Conservation (phyloP, 2,797 vertebrate genomes). For the Sebastes miniatus region DNA sequence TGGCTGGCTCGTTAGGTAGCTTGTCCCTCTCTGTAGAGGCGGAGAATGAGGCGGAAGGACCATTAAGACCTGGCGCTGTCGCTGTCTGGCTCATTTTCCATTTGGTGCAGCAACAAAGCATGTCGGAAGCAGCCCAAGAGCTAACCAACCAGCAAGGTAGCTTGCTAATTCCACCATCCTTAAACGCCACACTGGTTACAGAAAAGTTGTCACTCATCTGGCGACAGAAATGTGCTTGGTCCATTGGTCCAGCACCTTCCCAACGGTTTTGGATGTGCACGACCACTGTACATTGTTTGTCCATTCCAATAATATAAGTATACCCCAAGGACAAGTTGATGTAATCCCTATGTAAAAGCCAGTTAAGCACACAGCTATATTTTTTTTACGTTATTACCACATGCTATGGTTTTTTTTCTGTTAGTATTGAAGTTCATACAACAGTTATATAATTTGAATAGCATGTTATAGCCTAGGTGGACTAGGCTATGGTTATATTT, state of each 20-base stretch:
- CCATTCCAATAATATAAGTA: background rate
- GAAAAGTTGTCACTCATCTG: no score
- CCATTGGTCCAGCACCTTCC: background rate
- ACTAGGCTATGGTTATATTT: background rate
- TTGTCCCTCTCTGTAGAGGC: no score
- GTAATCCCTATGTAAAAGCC: background rate
- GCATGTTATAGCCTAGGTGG: background rate
- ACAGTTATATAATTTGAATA: background rate
- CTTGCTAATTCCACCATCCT: no score
- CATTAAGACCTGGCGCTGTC: no score
- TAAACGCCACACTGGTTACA: no score
- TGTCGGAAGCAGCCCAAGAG: no score
- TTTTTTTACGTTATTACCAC: background rate
- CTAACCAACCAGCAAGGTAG: no score
- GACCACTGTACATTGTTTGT: background rate
- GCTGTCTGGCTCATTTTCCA: no score
- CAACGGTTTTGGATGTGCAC: background rate
- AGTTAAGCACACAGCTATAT: background rate
- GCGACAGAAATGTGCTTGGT: background rate
- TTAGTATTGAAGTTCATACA: background rate
- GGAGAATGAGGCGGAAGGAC: no score
- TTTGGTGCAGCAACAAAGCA: no score
- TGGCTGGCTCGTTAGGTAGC: no score
- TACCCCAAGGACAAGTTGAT: background rate
- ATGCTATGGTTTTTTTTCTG: background rate